These are phyloP conservation scores for Remorina albescens DNA, from an alignment of 2,797 vertebrate genomes.

Conservation along the genomic window DNA sequence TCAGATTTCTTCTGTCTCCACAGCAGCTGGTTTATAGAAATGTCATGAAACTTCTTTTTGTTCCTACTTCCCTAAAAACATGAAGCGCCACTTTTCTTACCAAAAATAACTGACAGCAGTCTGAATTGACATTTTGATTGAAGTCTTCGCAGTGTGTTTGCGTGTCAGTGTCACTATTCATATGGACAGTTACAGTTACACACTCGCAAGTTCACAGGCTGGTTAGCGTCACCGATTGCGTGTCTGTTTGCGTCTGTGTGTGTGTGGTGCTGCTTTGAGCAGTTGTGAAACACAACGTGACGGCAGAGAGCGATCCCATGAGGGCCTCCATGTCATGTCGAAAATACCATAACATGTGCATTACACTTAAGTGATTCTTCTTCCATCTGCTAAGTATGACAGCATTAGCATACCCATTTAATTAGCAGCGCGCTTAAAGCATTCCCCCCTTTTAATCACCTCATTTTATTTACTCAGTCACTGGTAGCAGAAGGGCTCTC, in stretches of 20 bases:
- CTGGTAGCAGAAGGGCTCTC: slow-evolving; percentile 61
- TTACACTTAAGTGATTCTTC: slow-evolving; percentile 99
- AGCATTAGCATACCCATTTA: slow-evolving; percentile 99
- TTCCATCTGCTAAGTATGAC: slow-evolving; percentile 99
- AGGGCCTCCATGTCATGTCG: slow-evolving; percentile 92
- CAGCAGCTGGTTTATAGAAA: slow-evolving; percentile 26
- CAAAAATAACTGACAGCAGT: slow-evolving; percentile 39
- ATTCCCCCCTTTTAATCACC: slow-evolving; percentile 97
- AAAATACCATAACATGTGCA: slow-evolving; percentile 98
- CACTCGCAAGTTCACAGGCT: slow-evolving; percentile 62
- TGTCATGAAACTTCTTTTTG: not conserved
- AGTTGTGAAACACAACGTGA: slow-evolving; percentile 80
- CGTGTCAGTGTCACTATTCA: slow-evolving; percentile 25
- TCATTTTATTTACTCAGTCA: slow-evolving; percentile 85
- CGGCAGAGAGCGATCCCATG: slow-evolving; percentile 89
- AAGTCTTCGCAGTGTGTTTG: slow-evolving; percentile 33
- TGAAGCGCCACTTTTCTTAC: slow-evolving; percentile 26
- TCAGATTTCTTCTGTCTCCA: not conserved
- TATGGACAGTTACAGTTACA: slow-evolving; percentile 45
- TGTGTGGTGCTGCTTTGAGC: slow-evolving; percentile 14
- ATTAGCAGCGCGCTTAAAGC: slow-evolving; percentile 97
- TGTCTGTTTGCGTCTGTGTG: slow-evolving; percentile 38
- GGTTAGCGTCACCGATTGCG: slow-evolving; percentile 49
- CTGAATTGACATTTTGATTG: slow-evolving; percentile 49
- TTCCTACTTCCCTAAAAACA: not conserved